Base-by-base conservation (phyloP, 2,113 vertebrate species). In the Nestor notabilis region DNA sequence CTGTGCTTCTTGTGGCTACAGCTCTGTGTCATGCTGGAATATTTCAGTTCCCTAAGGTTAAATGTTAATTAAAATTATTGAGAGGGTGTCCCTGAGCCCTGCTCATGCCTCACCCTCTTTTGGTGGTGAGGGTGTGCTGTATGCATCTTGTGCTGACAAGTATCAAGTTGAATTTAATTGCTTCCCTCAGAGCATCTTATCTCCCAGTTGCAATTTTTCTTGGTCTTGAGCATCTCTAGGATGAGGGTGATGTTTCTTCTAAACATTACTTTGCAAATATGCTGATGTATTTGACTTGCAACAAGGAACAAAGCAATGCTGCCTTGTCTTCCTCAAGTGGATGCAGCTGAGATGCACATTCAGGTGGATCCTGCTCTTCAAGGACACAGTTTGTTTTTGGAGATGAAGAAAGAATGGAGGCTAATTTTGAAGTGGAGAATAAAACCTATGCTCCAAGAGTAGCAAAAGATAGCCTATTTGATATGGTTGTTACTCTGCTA, bases 1-100 rank as follows among this genome's bases (percentile, higher is more conserved):
- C 53, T 76, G 50, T 78, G 44, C 58, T 90, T 69, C 11, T 11
- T 65, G 41, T 85, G 82, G 58, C 35, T 87, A 70, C 91, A 90
- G 74, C 84, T 89, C 56, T 28, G 64, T 60, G 55, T 85, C 44
- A 24, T 50, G 17, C 29, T 86, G 72, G 70, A 76, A 29, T 87
- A 61, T 69, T 91, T 91, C 37, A 29, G 21, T 76, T 96, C 56
- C 44, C 66, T 33, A 41, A 68, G 78, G 74, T 87, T 94, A 91
- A 91, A 85, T 39, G 41, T 85, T 87, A 85, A 96, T 89, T 84
- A 61, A 68, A 93, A 76, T 93, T 71, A 84, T 31, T 47, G 69
- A 15, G 70, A 60, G 61, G 74, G 77, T 43, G 52, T 68, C 80
- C 60, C 77, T n/a, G 56, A 91, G 69, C 35, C 29, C 64, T 47